These are phyloP conservation scores for Argyresthia albistria DNA, from an alignment of 2,888 invertebrate genomes.

Conservation along the genomic window DNA sequence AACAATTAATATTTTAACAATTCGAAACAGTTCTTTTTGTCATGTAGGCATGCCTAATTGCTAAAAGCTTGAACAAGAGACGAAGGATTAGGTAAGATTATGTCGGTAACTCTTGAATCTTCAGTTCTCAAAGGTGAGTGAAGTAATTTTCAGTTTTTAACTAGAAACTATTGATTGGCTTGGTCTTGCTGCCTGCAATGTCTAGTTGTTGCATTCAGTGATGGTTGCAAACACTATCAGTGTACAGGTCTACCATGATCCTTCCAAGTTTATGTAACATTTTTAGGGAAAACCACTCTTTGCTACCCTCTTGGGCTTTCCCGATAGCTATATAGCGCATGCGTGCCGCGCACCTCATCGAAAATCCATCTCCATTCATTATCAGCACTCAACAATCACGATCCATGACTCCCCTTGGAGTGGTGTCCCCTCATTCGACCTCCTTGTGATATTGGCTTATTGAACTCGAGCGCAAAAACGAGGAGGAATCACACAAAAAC, in stretches of 20 bases:
- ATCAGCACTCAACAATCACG: neutral
- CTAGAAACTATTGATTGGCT: neutral
- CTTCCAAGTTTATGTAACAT: no score
- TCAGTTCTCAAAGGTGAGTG: neutral
- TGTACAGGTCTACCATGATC: no score
- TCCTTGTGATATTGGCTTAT: neutral
- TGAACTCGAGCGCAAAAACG: slow-evolving; percentile 3
- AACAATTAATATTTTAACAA: no score
- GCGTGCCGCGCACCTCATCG: slow-evolving; percentile 1
- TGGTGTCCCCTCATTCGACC: neutral
- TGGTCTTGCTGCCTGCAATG: neutral
- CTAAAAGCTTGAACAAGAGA: no score
- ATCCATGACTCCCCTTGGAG: neutral
- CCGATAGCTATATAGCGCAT: neutral
- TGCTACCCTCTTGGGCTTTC: neutral
- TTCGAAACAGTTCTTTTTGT: no score
- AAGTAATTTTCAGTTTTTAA: neutral
- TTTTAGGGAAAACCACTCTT: neutral
- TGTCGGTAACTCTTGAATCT: no score
- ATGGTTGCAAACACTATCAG: no score
- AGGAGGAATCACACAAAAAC: slow-evolving; percentile 1
- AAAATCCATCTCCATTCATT: slow-evolving; percentile 1
- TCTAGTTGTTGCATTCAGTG: no score
- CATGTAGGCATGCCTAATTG: no score
- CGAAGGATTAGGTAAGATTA: no score